Conservation (phyloP, 2,888 invertebrate genomes). For the Drosophila putrida region DNA sequence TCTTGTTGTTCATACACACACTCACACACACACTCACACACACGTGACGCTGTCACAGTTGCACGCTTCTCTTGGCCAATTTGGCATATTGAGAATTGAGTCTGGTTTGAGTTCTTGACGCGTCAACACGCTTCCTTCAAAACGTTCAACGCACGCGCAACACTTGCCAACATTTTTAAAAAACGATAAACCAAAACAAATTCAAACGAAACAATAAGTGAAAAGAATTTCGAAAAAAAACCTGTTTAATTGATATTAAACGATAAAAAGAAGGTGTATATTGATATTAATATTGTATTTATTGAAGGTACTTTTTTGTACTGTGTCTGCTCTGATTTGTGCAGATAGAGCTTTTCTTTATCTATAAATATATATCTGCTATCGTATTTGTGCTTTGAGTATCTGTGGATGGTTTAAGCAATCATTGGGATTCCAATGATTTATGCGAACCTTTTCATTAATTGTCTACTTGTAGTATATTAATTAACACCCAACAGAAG, state of each 20-base stretch:
- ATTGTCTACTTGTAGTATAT: constrained; percentile 4
- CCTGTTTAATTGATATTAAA: neutral
- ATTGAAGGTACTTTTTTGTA: neutral
- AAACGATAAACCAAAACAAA: neutral
- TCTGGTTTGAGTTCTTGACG: constrained; percentile 78
- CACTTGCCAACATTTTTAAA: constrained; percentile 6
- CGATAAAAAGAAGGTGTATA: constrained; percentile 21
- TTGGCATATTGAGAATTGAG: constrained; percentile 68
- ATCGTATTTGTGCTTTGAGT: constrained; percentile 4
- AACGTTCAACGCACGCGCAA: constrained; percentile 29
- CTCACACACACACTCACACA: constrained; percentile 7
- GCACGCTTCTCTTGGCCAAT: constrained; percentile 69
- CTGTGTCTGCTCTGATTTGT: constrained; percentile 2
- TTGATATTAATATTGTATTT: neutral
- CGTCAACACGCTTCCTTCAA: constrained; percentile 68
- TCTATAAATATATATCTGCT: constrained; percentile 17
- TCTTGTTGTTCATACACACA: constrained; percentile 4
- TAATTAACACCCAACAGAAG: constrained; percentile 12
- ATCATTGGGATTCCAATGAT: constrained; percentile 5
- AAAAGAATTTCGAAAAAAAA: neutral
- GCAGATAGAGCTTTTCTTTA: constrained; percentile 22
- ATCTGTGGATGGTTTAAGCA: constrained; percentile 5
- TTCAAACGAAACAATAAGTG: neutral
- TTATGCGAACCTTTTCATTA: neutral
- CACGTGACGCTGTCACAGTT: constrained; percentile 30